Evolutionary conservation across 2,113 vertebrate species (phyloP), one percentile per base, ranked within the genome.

Genomic region (Psophia crepitans): DNA sequence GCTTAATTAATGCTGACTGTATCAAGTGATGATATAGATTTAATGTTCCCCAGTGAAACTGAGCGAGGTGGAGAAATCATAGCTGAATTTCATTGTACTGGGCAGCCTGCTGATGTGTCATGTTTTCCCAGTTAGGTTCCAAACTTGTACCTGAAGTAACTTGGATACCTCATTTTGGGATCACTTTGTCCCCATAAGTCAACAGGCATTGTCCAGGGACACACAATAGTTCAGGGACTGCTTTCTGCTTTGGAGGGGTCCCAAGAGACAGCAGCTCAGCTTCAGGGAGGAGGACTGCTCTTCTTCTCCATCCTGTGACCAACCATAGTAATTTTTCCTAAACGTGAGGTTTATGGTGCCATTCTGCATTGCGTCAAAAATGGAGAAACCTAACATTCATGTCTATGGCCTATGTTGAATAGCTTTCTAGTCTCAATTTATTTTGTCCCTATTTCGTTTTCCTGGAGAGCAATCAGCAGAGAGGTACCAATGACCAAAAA

Each of bases 191-290:
- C 24, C 54, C 44, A 64, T 22, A 84, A 57, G 24, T 69, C 54
- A 58, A 46, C 4, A 63, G 28, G 5, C 26, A 11, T 83, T 46
- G 33, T 39, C 18, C 48, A 68, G 43, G 28, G 33, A 15, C 11
- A 35, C 28, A 24, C 14, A 32, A 19, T 17, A 68, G 12, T 0
- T 0, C 14, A 7, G 4, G 3, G 14, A n/a, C 33, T 33, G 26
- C 26, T 32, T 58, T 48, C 23, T 75, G 28, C 16, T 89, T 43
- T 58, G 28, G 35, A 35, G 33, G 12, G 37, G 69, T 63, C 22
- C 27, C 20, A 51, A 54, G 56, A 58, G 44, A 41, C 12, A 68
- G 28, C 35, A 58, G 51, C 46, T 91, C 48, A 35, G 53, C 16
- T 58, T 57, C 58, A 57, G 26, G 57, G 46, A 71, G 16, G 46